phyloP scores from a whole-genome alignment of 2,113 vertebrate genomes.

The Alaudala cheleensis region DNA sequence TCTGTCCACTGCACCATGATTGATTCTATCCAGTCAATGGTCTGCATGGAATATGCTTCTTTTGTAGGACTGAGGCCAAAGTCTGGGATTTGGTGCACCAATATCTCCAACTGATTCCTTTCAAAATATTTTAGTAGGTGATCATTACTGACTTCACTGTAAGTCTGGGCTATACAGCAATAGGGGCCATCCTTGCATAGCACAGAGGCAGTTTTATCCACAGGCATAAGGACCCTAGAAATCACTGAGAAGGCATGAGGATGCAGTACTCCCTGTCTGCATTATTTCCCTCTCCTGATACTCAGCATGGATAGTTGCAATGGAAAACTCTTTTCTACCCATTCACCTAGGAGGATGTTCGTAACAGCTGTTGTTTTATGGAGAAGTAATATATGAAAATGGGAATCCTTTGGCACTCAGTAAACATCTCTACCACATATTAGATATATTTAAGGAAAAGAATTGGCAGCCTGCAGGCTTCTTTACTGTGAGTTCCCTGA shows the following conservation, averaged over 20 bases:
- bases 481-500: neutral
- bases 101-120: neutral
- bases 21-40: neutral
- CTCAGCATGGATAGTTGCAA: neutral
- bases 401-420: neutral
- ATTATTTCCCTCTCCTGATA: neutral
- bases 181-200: neutral
- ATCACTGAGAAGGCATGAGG: neutral
- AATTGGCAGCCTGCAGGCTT: neutral
- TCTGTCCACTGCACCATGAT: neutral
- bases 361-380: neutral
- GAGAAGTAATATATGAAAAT: neutral
- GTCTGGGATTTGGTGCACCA: neutral
- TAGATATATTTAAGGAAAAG: neutral
- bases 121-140: neutral
- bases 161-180: neutral
- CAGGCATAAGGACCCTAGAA: fast-evolving
- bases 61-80: neutral
- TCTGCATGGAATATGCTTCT: neutral
- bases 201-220: neutral
- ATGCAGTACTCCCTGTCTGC: neutral
- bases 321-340: neutral
- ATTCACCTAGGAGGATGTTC: neutral
- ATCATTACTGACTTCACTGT: neutral
- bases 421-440: neutral